phyloP scores from a whole-genome alignment of 2,888 invertebrate species.

The Phytoseiulus persimilis region DNA sequence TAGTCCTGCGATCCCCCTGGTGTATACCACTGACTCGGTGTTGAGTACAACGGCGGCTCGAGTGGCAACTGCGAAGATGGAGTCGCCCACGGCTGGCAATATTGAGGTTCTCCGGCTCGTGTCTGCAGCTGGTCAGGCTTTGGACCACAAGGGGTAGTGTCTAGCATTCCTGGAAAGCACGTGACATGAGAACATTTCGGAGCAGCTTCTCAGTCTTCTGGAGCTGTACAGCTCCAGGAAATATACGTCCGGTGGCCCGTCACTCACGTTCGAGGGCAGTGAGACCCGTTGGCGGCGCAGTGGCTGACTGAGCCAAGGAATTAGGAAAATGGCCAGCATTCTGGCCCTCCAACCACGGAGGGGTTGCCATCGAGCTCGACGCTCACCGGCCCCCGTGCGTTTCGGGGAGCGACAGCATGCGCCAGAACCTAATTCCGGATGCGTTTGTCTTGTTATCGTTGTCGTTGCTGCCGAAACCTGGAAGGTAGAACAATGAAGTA shows the following conservation, averaged over 20 bases:
- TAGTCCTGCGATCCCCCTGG: neutral
- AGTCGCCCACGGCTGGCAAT: neutral
- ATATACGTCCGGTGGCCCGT: neutral
- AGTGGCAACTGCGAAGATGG: neutral
- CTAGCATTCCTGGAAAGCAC: constrained; percentile 6
- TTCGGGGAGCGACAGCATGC: neutral
- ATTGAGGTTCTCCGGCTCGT: neutral
- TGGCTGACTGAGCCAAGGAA: neutral
- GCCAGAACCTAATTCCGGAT: neutral
- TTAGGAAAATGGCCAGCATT: neutral
- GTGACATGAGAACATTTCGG: neutral
- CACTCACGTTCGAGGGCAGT: constrained; percentile 29
- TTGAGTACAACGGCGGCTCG: neutral
- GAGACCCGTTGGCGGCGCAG: constrained; percentile 9
- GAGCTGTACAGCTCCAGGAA: neutral
- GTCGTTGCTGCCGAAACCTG: neutral
- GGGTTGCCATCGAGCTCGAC: constrained; percentile 21
- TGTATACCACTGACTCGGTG: neutral
- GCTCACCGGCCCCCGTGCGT: constrained; percentile 33
- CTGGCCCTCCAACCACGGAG: constrained; percentile 34
- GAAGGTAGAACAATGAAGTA: neutral
- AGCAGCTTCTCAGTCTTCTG: too few species aligned
- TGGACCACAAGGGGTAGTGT: neutral
- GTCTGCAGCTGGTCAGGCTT: neutral
- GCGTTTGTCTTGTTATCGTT: neutral